These are phyloP conservation scores for Pristionchus maxplancki DNA, from an alignment of 2,888 invertebrate genomes.

Conservation along the genomic window DNA sequence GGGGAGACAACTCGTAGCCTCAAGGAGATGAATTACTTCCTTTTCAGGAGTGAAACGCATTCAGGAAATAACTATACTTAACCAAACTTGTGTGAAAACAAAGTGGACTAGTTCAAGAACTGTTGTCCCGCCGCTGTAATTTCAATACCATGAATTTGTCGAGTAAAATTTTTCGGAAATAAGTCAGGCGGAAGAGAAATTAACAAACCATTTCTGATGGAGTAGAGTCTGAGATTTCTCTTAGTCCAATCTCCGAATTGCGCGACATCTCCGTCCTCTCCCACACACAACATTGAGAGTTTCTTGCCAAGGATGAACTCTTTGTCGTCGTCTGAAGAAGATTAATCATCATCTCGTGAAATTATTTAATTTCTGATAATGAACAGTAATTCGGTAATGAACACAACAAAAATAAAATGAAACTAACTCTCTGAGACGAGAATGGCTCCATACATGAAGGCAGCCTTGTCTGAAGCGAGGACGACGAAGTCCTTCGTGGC, in stretches of 20 bases:
- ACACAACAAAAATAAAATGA: background rate
- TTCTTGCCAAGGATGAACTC: slow-evolving; percentile 91
- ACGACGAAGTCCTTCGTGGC: slow-evolving; percentile 76
- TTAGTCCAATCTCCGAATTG: slow-evolving; percentile 98
- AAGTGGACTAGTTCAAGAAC: no score
- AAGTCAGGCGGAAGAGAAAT: no score
- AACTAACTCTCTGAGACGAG: slow-evolving; percentile 69
- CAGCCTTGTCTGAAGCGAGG: slow-evolving; percentile 75
- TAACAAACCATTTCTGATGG: slow-evolving; percentile 88
- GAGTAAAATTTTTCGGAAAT: no score
- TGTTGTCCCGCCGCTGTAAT: no score
- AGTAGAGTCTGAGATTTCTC: slow-evolving; percentile 97
- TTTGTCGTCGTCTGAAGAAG: slow-evolving; percentile 90
- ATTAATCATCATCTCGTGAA: background rate
- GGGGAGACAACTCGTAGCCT: slow-evolving; percentile 91
- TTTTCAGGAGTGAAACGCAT: background rate
- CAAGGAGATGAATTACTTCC: background rate
- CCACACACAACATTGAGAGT: slow-evolving; percentile 92
- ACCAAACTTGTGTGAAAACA: no score
- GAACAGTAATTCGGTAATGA: background rate
- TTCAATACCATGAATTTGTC: no score
- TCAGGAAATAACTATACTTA: no score
- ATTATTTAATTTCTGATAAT: background rate
- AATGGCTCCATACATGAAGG: slow-evolving; percentile 74
- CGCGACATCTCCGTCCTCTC: slow-evolving; percentile 95